Evolutionary conservation across 2,888 invertebrate genomes (phyloP), one percentile per base, ranked within the genome.

Genomic region (Elegia similella): DNA sequence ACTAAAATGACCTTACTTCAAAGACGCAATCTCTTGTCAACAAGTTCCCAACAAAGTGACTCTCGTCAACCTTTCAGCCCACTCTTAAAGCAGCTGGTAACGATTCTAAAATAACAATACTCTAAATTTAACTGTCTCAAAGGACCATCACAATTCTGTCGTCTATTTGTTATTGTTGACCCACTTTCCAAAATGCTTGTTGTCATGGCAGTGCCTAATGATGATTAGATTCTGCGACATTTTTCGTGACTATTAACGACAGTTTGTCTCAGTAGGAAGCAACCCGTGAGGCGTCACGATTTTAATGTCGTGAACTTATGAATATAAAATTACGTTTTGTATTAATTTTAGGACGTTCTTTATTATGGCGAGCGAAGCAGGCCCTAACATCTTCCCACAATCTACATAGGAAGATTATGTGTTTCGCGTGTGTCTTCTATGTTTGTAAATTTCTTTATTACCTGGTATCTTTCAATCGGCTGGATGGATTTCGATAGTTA

Each of bases 161-260:
- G 63, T 72, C 75, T 74, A 80, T 82, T 81, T 76, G 75, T 82
- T 80, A 77, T 76, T 72, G 76, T 73, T 78, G 75, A 75, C 82
- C 83, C 62, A 81, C 75, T 78, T 84, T 76, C 69, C 60, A 68
- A 62, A 65, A 61, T 69, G 69, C 69, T 75, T 64, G 68, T 68
- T 68, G 68, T 67, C 72, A 68, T 71, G 73, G 72, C 71, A 73
- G 66, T 73, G 70, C 73, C 76, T 73, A 77, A 75, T 50, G 50
- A 50, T 50, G 50, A 50, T 50, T 50, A 50, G 50, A 12, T 50
- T 50, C 16, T 48, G 46, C 17, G 30, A 17, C 17, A 34, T 50
- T 50, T 50, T 50, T 50, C 50, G 50, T 50, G 50, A 50, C 50
- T 38, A 15, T 48, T 30, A 29, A 48, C 32, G 6, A 34, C 56